phyloP scores from a whole-genome alignment of 2,797 vertebrate genomes.

The Pseudopleuronectes americanus region DNA sequence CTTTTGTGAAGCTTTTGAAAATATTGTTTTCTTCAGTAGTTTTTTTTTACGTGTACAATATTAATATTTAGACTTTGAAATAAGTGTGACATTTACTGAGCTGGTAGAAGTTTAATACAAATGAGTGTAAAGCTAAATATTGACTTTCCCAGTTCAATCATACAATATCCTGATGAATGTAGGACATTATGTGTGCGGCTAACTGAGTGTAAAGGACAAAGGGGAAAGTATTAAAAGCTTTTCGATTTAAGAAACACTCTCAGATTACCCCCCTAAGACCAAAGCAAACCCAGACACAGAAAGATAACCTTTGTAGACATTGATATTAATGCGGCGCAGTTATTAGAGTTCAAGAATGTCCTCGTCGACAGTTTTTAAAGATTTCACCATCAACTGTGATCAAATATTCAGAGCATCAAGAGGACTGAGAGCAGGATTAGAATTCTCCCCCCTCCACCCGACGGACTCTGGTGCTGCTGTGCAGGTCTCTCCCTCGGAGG shows the following conservation, averaged over 20 bases:
- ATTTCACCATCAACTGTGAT: constrained; percentile 67
- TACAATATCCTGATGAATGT: constrained; percentile 41
- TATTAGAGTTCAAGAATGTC: constrained; percentile 35
- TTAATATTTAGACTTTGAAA: constrained; percentile 18
- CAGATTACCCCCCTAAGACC: constrained; percentile 16
- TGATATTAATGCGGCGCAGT: constrained; percentile 48
- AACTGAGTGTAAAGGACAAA: constrained; percentile 33
- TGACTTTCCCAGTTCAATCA: constrained; percentile 17
- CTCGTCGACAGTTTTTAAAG: constrained; percentile 56
- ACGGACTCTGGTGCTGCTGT: not conserved
- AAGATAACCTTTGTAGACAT: constrained; percentile 7
- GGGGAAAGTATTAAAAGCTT: constrained; percentile 13
- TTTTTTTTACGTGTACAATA: constrained; percentile 2
- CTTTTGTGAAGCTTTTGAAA: too few relatives aligned
- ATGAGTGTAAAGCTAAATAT: constrained; percentile 24
- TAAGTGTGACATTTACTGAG: constrained; percentile 13
- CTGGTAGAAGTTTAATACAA: constrained; percentile 18
- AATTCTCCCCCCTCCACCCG: constrained; percentile 27
- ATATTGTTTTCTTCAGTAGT: not conserved
- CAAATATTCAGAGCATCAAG: constrained; percentile 56
- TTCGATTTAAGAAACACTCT: constrained; percentile 17
- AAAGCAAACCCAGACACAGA: constrained; percentile 4
- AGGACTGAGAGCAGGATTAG: constrained; percentile 19
- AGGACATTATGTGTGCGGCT: constrained; percentile 29
- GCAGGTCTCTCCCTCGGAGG: not conserved